These are phyloP conservation scores for Okapia johnstoni DNA, from an alignment of 2,113 vertebrate species.

Conservation along the genomic window DNA sequence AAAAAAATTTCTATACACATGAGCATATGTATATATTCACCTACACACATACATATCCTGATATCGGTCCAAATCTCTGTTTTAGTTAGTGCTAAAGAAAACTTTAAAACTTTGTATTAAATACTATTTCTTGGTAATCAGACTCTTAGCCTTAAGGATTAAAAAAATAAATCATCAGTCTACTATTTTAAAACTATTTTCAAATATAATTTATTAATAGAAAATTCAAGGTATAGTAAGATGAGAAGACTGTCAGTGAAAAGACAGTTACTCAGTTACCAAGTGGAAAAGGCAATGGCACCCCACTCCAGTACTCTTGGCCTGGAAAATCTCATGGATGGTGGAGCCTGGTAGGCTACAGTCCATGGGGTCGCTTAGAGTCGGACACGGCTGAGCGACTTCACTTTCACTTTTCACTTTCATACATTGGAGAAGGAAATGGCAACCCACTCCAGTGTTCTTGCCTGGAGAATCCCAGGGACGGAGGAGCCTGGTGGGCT, in stretches of 20 bases:
- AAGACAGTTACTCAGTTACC: background rate
- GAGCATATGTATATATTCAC: background rate
- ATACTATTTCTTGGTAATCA: conserved; percentile 6
- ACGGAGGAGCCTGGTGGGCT: too few species aligned
- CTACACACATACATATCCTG: background rate
- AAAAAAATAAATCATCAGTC: background rate
- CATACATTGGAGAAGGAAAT: too few species aligned
- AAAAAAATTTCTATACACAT: background rate
- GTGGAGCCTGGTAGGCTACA: too few species aligned
- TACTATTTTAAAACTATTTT: background rate
- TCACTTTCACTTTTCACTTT: too few species aligned
- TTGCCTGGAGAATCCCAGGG: too few species aligned
- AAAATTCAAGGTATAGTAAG: background rate
- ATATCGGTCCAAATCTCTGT: background rate
- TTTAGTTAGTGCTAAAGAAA: conserved; percentile 32
- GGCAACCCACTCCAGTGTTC: too few species aligned
- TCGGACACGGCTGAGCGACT: too few species aligned
- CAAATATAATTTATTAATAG: conserved; percentile 19
- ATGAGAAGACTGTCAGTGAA: background rate
- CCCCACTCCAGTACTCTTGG: too few species aligned
- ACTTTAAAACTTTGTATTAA: background rate
- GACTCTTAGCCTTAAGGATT: background rate
- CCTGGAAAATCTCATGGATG: too few species aligned
- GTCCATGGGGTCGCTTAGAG: too few species aligned
- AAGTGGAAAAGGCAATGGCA: too few species aligned